Evolutionary conservation across 2,113 vertebrate species (phyloP).

Genomic region (Semnornis frantzii): DNA sequence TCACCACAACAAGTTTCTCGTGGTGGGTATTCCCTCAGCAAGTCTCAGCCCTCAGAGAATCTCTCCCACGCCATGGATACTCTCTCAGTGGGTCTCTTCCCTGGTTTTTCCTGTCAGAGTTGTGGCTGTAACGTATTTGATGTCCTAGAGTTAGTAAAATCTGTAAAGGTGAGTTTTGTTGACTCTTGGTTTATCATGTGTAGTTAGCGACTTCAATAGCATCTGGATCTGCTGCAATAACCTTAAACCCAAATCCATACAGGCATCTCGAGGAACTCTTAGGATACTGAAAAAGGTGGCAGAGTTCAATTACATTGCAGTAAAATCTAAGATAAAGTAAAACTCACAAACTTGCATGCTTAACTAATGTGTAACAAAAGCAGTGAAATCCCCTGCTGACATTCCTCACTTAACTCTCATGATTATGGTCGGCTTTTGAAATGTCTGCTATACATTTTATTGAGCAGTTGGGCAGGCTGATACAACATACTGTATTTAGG

Average conservation of each 20-base stretch:
- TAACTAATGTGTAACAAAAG: constrained; percentile 44
- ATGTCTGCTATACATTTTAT: background rate
- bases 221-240: background rate
- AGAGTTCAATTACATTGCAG: constrained; percentile 11
- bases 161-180: background rate
- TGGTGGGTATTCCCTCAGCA: background rate
- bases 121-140: background rate
- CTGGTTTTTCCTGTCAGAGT: background rate
- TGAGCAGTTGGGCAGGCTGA: background rate
- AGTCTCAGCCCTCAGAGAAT: background rate
- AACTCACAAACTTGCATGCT: background rate
- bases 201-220: background rate
- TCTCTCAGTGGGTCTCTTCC: background rate
- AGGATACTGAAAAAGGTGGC: background rate
- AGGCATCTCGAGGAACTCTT: background rate
- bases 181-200: background rate
- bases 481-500: constrained; percentile 17
- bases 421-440: constrained; percentile 49
- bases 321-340: constrained; percentile 50
- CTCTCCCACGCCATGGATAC: background rate
- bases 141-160: background rate
- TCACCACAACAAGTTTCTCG: no score
- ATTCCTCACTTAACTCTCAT: constrained; percentile 49
- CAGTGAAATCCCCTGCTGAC: background rate
- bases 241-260: constrained; percentile 20